phyloP scores from a whole-genome alignment of 2,113 vertebrate species.

The Gymnorhina tibicen region DNA sequence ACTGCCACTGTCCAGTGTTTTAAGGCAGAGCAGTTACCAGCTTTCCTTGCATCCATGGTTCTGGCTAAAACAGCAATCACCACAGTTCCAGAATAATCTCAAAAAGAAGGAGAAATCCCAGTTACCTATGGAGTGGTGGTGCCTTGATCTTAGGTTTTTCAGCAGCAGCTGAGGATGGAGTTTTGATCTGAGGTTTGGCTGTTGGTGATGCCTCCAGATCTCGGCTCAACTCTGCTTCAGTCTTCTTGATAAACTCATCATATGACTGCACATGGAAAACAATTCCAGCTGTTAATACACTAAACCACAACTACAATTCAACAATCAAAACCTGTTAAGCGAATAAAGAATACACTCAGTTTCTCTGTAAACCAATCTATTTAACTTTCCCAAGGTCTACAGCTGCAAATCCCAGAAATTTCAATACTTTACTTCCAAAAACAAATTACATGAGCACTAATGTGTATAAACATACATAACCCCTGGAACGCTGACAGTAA shows the following conservation, averaged over 20 bases:
- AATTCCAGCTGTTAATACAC: neutral
- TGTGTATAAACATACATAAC: neutral
- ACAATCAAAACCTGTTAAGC: neutral
- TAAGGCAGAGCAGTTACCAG: neutral
- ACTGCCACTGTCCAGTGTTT: neutral
- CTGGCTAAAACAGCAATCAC: neutral
- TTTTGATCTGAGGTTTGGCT: conserved; percentile 81
- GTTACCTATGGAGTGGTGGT: conserved; percentile 79
- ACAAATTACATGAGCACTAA: neutral
- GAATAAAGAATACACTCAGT: neutral
- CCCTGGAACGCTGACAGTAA: neutral
- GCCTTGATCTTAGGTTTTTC: conserved; percentile 80
- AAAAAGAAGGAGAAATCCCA: neutral
- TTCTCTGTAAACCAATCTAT: neutral
- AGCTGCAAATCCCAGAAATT: neutral
- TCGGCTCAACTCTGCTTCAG: conserved; percentile 87
- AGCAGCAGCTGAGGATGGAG: conserved; percentile 65
- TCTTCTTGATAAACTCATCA: conserved; percentile 94
- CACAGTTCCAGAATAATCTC: neutral
- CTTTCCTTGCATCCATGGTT: neutral
- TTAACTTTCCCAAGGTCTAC: neutral
- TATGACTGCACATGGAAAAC: conserved; percentile 78
- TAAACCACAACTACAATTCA: neutral
- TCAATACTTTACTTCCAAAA: neutral
- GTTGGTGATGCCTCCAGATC: conserved; percentile 76